Conservation (phyloP, 2,113 vertebrate species). For the Ploceus nigricollis region DNA sequence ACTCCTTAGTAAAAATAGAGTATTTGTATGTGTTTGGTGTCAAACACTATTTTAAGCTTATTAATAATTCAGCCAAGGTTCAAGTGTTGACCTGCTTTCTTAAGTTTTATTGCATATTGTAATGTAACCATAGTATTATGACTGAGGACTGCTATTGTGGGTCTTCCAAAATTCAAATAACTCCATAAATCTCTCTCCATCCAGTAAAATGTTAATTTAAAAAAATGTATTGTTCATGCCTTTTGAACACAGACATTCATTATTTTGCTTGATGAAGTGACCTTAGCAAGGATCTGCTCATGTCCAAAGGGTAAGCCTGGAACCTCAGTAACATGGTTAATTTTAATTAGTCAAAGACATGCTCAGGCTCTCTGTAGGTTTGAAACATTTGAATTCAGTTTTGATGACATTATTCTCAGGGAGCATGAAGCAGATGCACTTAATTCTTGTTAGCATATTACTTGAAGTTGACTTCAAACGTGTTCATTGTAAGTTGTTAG, state of each 20-base stretch:
- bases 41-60: neutral
- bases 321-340: neutral
- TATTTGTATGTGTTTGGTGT: neutral
- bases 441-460: conserved; percentile 33
- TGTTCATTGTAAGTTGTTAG: conserved; percentile 3
- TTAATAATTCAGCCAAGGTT: neutral
- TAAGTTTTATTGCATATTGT: neutral
- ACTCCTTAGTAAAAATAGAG: neutral
- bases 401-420: conserved; percentile 38
- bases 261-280: conserved; percentile 40
- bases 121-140: neutral
- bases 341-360: conserved; percentile 36
- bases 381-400: conserved; percentile 28
- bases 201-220: conserved; percentile 13
- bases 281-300: neutral
- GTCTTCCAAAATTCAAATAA: neutral
- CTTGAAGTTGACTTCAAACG: conserved; percentile 38
- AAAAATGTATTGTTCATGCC: neutral
- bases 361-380: conserved; percentile 20
- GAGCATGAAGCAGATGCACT: conserved; percentile 14
- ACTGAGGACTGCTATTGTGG: neutral
- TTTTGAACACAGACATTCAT: conserved; percentile 7
- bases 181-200: neutral
- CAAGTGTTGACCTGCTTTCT: neutral
- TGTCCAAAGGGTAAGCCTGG: conserved; percentile 2